Evolutionary conservation across 2,888 invertebrate species (phyloP).

Genomic region (Actias luna): DNA sequence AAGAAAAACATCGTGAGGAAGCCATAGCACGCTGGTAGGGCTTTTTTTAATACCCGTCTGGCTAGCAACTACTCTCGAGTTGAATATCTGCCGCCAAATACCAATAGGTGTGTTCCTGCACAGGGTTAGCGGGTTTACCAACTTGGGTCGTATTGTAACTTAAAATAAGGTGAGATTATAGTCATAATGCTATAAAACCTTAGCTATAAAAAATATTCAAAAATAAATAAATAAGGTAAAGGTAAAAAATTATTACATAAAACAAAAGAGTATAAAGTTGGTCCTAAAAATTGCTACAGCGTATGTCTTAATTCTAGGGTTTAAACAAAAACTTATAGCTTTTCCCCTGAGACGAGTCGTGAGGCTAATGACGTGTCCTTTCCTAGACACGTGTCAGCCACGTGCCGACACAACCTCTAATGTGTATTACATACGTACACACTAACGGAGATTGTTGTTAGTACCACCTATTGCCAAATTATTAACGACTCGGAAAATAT

Average conservation of each 20-base stretch:
- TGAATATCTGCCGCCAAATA: too few relatives aligned
- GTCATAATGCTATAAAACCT: too few relatives aligned
- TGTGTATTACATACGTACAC: slow-evolving; percentile 35
- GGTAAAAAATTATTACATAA: background rate
- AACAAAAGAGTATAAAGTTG: background rate
- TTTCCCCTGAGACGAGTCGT: slow-evolving; percentile 58
- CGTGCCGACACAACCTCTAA: slow-evolving; percentile 65
- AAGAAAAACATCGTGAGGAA: too few relatives aligned
- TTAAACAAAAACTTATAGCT: slow-evolving; percentile 42
- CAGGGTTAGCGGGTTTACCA: too few relatives aligned
- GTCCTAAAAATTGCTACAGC: background rate
- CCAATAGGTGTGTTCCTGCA: too few relatives aligned
- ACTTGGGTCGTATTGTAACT: too few relatives aligned
- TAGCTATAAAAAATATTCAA: too few relatives aligned
- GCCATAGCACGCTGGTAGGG: too few relatives aligned
- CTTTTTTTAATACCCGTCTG: too few relatives aligned
- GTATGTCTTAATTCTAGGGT: background rate
- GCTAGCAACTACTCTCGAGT: too few relatives aligned
- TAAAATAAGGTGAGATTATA: too few relatives aligned
- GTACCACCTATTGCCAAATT: slow-evolving; percentile 28
- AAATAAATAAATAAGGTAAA: too few relatives aligned
- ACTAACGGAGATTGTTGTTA: slow-evolving; percentile 32
- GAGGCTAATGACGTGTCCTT: slow-evolving; percentile 74
- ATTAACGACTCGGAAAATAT: slow-evolving; percentile 12
- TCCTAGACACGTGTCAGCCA: slow-evolving; percentile 64